phyloP scores from a whole-genome alignment of 2,888 invertebrate genomes.

The Tetheella fluctuosa region DNA sequence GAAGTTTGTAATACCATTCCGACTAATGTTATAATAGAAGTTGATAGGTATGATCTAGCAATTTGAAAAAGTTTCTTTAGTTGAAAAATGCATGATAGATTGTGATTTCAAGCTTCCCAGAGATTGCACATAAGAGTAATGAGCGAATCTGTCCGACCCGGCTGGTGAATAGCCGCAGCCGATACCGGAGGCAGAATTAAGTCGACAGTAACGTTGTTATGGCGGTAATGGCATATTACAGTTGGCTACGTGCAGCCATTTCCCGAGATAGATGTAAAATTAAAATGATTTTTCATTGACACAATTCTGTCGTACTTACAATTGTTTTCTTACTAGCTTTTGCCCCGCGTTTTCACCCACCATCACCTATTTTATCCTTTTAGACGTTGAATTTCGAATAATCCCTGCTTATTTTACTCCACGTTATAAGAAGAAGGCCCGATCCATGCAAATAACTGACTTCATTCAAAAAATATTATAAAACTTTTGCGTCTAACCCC shows the following conservation, averaged over 20 bases:
- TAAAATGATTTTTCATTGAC: conserved; percentile 75
- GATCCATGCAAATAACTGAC: too few species aligned
- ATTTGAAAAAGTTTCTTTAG: background rate
- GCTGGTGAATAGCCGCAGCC: conserved; percentile 46
- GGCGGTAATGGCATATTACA: conserved; percentile 75
- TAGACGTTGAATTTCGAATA: too few species aligned
- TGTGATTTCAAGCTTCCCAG: conserved; percentile 39
- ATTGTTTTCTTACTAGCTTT: conserved; percentile 41
- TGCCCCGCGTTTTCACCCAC: too few species aligned
- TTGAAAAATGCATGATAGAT: conserved; percentile 26
- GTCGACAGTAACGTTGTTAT: conserved; percentile 80
- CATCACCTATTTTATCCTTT: too few species aligned
- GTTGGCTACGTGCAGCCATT: conserved; percentile 65
- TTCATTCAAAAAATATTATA: too few species aligned
- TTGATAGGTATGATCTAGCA: too few species aligned
- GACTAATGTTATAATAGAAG: conserved; percentile 12
- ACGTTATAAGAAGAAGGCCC: too few species aligned
- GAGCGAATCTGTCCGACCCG: conserved; percentile 62
- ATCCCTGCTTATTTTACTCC: too few species aligned
- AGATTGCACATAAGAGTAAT: conserved; percentile 28
- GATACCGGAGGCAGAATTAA: conserved; percentile 68
- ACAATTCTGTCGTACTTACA: conserved; percentile 70
- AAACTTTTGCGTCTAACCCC: too few species aligned
- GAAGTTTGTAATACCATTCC: conserved; percentile 35
- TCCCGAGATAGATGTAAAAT: conserved; percentile 68